These are phyloP conservation scores for Drosophila borborema DNA, from an alignment of 2,888 invertebrate genomes.

Conservation along the genomic window DNA sequence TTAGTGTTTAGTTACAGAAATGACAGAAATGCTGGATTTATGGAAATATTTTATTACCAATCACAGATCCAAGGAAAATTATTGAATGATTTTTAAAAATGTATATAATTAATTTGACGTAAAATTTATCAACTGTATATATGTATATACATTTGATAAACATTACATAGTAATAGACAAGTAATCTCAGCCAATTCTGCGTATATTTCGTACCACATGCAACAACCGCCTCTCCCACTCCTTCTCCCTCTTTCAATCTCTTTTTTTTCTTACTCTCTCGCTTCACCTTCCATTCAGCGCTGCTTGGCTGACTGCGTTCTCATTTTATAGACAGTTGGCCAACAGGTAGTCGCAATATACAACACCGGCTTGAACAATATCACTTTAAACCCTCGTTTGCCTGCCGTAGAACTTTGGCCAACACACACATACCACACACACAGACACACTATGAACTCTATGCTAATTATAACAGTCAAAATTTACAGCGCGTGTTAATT, in stretches of 20 bases:
- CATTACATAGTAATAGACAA: not conserved
- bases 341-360: slow-evolving; percentile 62
- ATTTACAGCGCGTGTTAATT: slow-evolving; percentile 19
- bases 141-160: not conserved
- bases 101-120: not conserved
- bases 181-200: not conserved
- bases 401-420: slow-evolving; percentile 14
- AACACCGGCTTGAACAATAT: slow-evolving; percentile 15
- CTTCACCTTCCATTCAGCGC: slow-evolving; percentile 34
- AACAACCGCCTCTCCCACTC: not conserved
- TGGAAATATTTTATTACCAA: not conserved
- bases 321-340: not conserved
- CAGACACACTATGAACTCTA: not conserved
- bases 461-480: slow-evolving; percentile 35
- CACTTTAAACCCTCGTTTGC: slow-evolving; percentile 12
- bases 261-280: not conserved
- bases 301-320: not conserved
- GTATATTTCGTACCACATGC: not conserved
- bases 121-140: not conserved
- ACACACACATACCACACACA: not conserved
- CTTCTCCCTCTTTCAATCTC: not conserved
- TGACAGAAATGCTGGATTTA: too few species aligned
- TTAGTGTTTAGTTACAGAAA: not conserved
- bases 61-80: not conserved
- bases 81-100: too few species aligned